These are phyloP conservation scores for Prionchulus punctatus DNA, from an alignment of 2,888 invertebrate species.

Conservation along the genomic window DNA sequence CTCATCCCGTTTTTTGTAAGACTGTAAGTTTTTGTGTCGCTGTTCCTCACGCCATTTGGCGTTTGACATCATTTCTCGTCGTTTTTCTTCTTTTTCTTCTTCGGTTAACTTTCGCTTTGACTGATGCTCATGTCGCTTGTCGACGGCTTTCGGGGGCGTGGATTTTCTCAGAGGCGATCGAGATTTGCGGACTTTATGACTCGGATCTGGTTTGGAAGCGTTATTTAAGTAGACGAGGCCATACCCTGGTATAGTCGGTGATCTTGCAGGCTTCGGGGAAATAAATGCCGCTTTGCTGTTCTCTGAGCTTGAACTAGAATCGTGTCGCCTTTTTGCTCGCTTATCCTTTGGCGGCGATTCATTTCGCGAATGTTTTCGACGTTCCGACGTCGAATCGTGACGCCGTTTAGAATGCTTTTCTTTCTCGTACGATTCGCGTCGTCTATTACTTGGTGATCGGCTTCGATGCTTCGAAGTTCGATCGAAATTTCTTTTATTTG, in stretches of 20 bases:
- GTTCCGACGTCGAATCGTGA: too few species aligned
- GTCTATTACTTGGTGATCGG: too few species aligned
- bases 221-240: not conserved
- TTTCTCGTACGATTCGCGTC: too few species aligned
- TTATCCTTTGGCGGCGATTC: not conserved
- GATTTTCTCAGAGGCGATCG: not conserved
- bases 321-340: not conserved
- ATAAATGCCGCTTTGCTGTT: too few species aligned
- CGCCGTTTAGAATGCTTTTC: not conserved
- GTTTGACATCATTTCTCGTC: conserved; percentile 65
- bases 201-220: not conserved
- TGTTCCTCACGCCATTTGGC: conserved; percentile 44
- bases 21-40: conserved; percentile 33
- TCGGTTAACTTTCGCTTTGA: conserved; percentile 5
- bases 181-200: not conserved
- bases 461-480: not conserved
- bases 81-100: conserved; percentile 49
- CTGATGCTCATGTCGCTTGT: not conserved
- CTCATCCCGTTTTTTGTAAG: conserved; percentile 31
- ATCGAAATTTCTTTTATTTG: too few species aligned
- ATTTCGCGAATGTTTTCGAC: too few species aligned
- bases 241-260: too few species aligned
- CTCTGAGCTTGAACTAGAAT: not conserved
- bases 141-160: not conserved
- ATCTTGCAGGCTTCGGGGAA: too few species aligned